phyloP scores from a whole-genome alignment of 2,888 invertebrate species.

The Epiblema foenella region DNA sequence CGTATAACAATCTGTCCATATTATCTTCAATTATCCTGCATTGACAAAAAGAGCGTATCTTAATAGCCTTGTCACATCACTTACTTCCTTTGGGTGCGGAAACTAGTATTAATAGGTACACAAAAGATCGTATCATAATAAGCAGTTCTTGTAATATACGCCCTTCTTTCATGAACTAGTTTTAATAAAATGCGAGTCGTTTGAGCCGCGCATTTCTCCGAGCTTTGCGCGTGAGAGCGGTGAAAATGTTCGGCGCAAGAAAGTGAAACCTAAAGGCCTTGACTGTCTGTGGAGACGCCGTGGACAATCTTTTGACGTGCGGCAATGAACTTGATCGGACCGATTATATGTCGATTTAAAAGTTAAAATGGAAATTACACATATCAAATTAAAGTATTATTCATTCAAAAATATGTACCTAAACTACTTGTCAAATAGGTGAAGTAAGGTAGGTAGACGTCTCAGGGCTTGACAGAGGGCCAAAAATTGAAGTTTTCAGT shows the following conservation, averaged over 20 bases:
- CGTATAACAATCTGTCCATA: constrained; percentile 18
- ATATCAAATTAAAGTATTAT: not conserved
- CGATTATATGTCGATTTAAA: not conserved
- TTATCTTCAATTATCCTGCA: constrained; percentile 3
- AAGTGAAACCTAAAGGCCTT: constrained; percentile 82
- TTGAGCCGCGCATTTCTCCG: constrained; percentile 43
- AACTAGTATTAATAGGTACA: not conserved
- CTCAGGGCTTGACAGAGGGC: too few species aligned
- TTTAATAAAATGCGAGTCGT: not conserved
- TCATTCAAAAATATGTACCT: not conserved
- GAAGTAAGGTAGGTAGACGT: too few species aligned
- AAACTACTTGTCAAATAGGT: too few species aligned
- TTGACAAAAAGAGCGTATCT: not conserved
- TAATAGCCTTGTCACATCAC: not conserved
- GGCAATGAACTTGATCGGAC: not conserved
- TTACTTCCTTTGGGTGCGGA: not conserved
- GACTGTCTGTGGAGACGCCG: constrained; percentile 59
- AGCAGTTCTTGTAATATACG: not conserved
- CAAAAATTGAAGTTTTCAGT: too few species aligned
- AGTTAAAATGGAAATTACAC: not conserved
- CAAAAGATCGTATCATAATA: not conserved
- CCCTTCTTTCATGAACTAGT: not conserved
- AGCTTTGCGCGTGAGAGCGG: constrained; percentile 67
- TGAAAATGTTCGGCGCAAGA: constrained; percentile 76
- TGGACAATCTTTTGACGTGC: constrained; percentile 11